These are phyloP conservation scores for Watsonalla binaria DNA, from an alignment of 2,888 invertebrate species.

Conservation along the genomic window DNA sequence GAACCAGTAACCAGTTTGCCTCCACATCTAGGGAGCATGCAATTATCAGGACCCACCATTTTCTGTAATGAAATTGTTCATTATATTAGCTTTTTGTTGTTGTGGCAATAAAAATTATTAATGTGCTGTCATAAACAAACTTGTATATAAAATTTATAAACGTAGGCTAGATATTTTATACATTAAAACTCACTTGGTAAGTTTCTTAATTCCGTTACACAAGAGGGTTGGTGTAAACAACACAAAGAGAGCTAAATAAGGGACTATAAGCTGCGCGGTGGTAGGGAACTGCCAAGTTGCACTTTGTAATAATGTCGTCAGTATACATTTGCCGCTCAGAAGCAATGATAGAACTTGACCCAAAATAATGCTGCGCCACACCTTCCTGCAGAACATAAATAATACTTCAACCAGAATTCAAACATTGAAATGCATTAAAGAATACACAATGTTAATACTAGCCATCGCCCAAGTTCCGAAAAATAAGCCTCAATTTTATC, in stretches of 20 bases:
- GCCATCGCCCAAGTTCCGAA: slow-evolving; percentile 85
- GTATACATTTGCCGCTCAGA: slow-evolving; percentile 86
- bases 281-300: slow-evolving; percentile 85
- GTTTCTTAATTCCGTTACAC: slow-evolving; percentile 82
- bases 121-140: too few species aligned
- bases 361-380: slow-evolving; percentile 85
- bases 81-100: not conserved
- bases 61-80: slow-evolving; percentile 39
- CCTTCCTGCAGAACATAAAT: slow-evolving; percentile 71
- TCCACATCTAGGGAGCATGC: slow-evolving; percentile 91
- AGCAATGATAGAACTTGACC: slow-evolving; percentile 88
- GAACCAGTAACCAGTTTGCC: slow-evolving; percentile 89
- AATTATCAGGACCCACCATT: slow-evolving; percentile 85
- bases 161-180: not conserved
- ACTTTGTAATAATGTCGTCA: slow-evolving; percentile 84
- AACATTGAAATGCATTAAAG: slow-evolving; percentile 7
- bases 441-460: slow-evolving; percentile 41
- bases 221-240: slow-evolving; percentile 87
- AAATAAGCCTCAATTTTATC: slow-evolving; percentile 83
- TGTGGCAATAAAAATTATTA: too few species aligned
- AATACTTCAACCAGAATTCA: slow-evolving; percentile 7
- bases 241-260: slow-evolving; percentile 86
- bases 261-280: slow-evolving; percentile 89
- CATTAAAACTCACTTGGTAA: slow-evolving; percentile 78
- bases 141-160: too few species aligned